Base-by-base conservation (phyloP, 2,113 vertebrate genomes). In the Calyptomena viridis region DNA sequence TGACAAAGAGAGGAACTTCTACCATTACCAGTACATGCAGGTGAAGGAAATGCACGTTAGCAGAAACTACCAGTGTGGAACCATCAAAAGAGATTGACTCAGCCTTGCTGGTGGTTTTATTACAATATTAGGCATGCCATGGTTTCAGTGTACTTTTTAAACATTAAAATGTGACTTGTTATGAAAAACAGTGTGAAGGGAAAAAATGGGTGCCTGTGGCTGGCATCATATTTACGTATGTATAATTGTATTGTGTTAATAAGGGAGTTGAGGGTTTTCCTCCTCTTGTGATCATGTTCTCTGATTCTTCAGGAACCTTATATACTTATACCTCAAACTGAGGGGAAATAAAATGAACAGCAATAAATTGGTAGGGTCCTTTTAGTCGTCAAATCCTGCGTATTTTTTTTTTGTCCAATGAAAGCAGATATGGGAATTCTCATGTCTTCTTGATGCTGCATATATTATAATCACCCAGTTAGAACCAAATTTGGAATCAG, bases 301-400 rank as follows among this genome's bases (percentile, higher is more conserved):
- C 62, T 63, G 19, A 35, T 91, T 66, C 67, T 83, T 17, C 33
- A 47, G 35, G 50, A 88, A 31, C 30, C 81, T 87, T n/a, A 9
- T 12, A 3, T 53, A 8, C 14, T 66, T 85, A 40, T 0, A 24
- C 31, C 9, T 85, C 13, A 84, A 47, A 67, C 39, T 0, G 0
- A 58, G 16, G 21, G 7, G 19, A 68, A 81, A 37, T 81, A 33
- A 86, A 74, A 52, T 53, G 44, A n/a, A 23, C 1, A 6, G 22
- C 69, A 56, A 2, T 77, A 63, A 72, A 50, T 93, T n/a, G 24
- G 3, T 74, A 47, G 28, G 18, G 13, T 67, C 11, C 27, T 69
- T 85, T 84, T 59, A 87, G 21, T 37, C 8, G 52, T 63, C 12
- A 77, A 3, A 75, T 76, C 82, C 33, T 58, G 33, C 49, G 84